phyloP scores from a whole-genome alignment of 2,888 invertebrate genomes.

The Morpho helenor region DNA sequence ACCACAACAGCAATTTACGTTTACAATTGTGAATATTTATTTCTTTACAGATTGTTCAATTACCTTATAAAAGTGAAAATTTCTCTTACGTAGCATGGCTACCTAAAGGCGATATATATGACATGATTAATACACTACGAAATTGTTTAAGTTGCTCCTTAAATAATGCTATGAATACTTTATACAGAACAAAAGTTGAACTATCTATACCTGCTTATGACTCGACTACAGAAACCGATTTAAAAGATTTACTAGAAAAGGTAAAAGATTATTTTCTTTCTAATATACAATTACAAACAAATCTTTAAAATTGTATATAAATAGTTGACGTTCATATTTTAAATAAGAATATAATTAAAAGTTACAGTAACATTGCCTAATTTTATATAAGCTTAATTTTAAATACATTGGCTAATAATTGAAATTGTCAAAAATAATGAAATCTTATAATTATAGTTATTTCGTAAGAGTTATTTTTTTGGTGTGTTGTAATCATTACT shows the following conservation, averaged over 20 bases:
- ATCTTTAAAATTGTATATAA: no score
- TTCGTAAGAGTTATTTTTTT: no score
- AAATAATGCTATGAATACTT: neutral
- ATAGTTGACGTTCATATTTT: no score
- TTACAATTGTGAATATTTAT: neutral
- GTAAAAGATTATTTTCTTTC: conserved; percentile 2
- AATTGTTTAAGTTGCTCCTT: conserved; percentile 9
- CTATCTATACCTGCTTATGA: conserved; percentile 19
- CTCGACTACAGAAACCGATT: conserved; percentile 14
- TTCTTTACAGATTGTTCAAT: conserved; percentile 21
- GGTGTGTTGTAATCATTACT: no score
- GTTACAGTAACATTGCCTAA: no score
- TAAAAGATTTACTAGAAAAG: conserved; percentile 12
- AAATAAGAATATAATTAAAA: no score
- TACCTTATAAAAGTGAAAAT: conserved; percentile 20
- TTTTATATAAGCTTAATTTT: no score
- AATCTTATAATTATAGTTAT: no score
- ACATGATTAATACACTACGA: conserved; percentile 12
- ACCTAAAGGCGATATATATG: conserved; percentile 17
- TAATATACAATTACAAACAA: no score
- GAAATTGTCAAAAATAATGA: no score
- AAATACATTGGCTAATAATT: no score
- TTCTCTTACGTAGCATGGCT: conserved; percentile 17
- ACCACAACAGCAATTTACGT: no score
- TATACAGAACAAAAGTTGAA: conserved; percentile 2